Base-by-base conservation (phyloP, 2,113 vertebrate species). In the Anguilla japonica region DNA sequence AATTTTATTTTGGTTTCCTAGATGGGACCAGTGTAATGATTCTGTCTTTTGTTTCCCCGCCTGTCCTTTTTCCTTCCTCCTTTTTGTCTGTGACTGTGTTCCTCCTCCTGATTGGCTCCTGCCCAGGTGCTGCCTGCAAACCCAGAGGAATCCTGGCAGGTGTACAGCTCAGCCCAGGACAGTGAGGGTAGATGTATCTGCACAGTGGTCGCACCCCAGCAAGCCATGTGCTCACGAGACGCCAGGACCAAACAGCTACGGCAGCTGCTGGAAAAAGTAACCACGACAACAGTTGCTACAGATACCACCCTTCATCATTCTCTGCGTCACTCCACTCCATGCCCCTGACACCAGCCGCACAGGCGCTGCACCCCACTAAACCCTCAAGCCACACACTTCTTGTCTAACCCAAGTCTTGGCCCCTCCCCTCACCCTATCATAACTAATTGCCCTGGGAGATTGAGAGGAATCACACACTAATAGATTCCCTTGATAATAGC, bases 191-290 rank as follows among this genome's bases (percentile, higher is more conserved):
- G 98, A 92, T 99, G 98, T 91, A 98, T 99, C 94, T 99, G 98
- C 94, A 99, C 98, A 2, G 98, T 99, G 94, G 98, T 99, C 87
- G 98, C 98, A 41, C 98, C 98, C 40, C 98, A 99, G 91, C 98
- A 99, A 96, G 97, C 97, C 89, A 98, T 99, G 97, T 99, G 98
- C 89, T 99, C 98, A 1, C 96, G 98, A 71, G 98, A 99, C 5
- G 97, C 98, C 91, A 97, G 98, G 93, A 99, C 98, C 88, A 99
- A 98, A 93, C 98, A 99, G 93, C 98, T 99, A 92, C 96, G 98
- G 92, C 98, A 99, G 94, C 98, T 99, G 60, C 93, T 99, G 95
- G 98, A 99, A 94, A 99, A 99, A 97, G 98, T 99, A 96, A 96
- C 5, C 20, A 67, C 57, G 22, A 71, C 71, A 79, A 46, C 78